Evolutionary conservation across 2,888 invertebrate species (phyloP).

Genomic region (Microdon myrmicae): DNA sequence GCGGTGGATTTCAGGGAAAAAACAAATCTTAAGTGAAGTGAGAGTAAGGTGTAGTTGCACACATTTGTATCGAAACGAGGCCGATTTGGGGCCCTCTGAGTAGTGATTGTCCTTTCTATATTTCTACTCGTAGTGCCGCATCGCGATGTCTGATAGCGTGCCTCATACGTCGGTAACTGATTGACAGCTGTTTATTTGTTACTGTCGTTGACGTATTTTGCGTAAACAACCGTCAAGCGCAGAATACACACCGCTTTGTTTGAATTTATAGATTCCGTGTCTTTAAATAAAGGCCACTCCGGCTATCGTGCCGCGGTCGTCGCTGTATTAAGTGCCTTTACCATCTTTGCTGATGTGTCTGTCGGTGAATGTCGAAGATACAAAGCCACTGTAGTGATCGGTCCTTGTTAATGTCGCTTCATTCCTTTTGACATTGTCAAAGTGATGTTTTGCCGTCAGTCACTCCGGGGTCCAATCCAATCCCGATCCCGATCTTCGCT

Average conservation of each 20-base stretch:
- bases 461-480: slow-evolving; percentile 34
- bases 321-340: slow-evolving; percentile 10
- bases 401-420: slow-evolving; percentile 48
- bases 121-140: too few species aligned
- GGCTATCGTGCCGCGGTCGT: slow-evolving; percentile 12
- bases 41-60: too few species aligned
- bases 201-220: slow-evolving; percentile 50
- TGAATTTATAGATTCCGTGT: slow-evolving; percentile 27
- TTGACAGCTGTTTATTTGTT: slow-evolving; percentile 54
- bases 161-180: slow-evolving; percentile 43
- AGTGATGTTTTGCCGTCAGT: slow-evolving; percentile 49
- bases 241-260: slow-evolving; percentile 23
- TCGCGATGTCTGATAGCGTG: slow-evolving; percentile 17
- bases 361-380: slow-evolving; percentile 26
- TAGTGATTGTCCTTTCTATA: too few species aligned
- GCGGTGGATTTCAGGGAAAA: too few species aligned
- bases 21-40: too few species aligned
- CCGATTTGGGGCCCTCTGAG: too few species aligned
- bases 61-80: too few species aligned
- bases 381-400: slow-evolving; percentile 33
- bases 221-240: slow-evolving; percentile 38
- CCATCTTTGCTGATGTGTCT: slow-evolving; percentile 6
- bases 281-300: slow-evolving; percentile 29
- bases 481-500: slow-evolving; percentile 29
- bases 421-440: slow-evolving; percentile 46